A percentile compares a stretch with the other conserved stretches of the same genome.
Evolutionary conservation across 1,140 invertebrate genomes (phyloP).

Genomic region (Phthorimaea operculella): DNA sequence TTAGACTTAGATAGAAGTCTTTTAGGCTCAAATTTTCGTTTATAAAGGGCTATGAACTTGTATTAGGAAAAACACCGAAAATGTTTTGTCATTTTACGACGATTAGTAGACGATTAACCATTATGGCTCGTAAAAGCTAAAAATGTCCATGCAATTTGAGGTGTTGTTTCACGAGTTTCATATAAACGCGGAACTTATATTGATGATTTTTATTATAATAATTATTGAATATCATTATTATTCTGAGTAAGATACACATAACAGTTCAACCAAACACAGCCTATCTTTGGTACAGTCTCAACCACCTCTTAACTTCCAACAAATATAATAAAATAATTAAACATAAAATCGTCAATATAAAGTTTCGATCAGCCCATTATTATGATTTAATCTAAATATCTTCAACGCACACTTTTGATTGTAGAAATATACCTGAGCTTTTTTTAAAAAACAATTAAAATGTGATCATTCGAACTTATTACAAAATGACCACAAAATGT

Average conservation of each 20-base stretch:
- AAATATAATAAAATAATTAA: not conserved
- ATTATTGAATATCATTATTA: too few relatives aligned
- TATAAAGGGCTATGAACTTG: not conserved
- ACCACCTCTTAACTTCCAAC: not conserved
- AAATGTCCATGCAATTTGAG: not conserved
- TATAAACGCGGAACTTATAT: not conserved
- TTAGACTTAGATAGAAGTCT: conserved; percentile 13
- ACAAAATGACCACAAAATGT: conserved; percentile 43
- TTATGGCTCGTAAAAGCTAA: not conserved
- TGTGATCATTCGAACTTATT: conserved; percentile 45
- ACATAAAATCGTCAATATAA: not conserved
- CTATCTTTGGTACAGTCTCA: not conserved
- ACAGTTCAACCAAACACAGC: too few relatives aligned
- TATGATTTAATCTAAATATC: not conserved
- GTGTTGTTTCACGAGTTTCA: not conserved
- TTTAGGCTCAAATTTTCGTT: conserved; percentile 15
- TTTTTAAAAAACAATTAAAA: conserved; percentile 23
- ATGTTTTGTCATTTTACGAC: conserved; percentile 12
- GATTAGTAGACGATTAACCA: conserved; percentile 4
- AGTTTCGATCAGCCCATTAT: not conserved
- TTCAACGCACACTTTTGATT: conserved; percentile 31
- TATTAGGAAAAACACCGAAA: not conserved
- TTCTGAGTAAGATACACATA: too few relatives aligned
- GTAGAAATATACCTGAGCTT: conserved; percentile 31
- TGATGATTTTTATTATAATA: not conserved